phyloP scores from a whole-genome alignment of 2,797 vertebrate species.

The Cuniculus paca region DNA sequence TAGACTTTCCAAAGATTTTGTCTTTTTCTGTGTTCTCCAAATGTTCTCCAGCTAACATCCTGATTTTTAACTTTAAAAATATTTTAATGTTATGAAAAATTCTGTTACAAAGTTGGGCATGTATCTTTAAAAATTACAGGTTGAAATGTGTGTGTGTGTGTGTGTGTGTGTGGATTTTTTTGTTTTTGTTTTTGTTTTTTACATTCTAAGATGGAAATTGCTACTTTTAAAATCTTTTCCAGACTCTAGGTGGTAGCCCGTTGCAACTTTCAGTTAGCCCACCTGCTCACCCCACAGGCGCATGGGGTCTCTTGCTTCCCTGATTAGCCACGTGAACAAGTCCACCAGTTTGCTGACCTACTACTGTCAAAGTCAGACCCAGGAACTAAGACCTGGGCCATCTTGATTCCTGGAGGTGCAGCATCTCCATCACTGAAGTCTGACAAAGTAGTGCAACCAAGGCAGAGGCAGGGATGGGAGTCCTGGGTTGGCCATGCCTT shows the following conservation, averaged over 20 bases:
- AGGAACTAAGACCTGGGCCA: neutral
- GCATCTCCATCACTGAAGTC: neutral
- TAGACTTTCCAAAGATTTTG: neutral
- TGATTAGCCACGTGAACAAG: neutral
- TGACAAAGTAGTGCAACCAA: neutral
- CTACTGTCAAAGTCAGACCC: neutral
- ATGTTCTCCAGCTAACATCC: neutral
- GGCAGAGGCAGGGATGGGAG: accelerated
- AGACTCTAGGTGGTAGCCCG: neutral
- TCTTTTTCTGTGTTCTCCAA: neutral
- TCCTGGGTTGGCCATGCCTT: neutral
- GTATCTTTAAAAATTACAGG: neutral
- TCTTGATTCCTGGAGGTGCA: neutral
- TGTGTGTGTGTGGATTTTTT: too few species aligned
- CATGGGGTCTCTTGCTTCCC: neutral
- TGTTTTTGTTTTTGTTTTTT: too few species aligned
- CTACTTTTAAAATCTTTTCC: neutral
- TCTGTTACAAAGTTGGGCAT: neutral
- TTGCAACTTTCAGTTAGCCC: too few species aligned
- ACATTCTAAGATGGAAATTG: slow-evolving; percentile 7
- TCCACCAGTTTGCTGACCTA: neutral
- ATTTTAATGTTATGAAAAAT: neutral
- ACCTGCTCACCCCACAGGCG: neutral
- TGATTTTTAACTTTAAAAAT: slow-evolving; percentile 38
- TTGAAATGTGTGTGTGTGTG: slow-evolving; percentile 32